A percentile compares a stretch with the other conserved stretches of the same genome.
phyloP scores from a whole-genome alignment of 2,797 vertebrate genomes.

The Phoxinus dragarum region DNA sequence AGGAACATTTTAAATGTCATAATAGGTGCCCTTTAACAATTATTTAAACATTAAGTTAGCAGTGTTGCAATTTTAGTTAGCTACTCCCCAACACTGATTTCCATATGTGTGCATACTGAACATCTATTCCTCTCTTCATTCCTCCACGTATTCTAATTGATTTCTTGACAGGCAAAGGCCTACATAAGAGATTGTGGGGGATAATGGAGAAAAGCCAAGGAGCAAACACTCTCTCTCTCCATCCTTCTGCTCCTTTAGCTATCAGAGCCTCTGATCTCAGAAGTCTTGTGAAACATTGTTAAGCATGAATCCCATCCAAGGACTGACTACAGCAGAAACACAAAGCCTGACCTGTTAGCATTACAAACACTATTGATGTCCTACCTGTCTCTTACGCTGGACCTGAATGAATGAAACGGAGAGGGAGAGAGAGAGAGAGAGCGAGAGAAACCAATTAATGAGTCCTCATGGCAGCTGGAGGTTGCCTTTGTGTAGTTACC shows the following conservation, averaged over 20 bases:
- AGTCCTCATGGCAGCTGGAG: neutral
- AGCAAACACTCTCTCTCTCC: slow-evolving; percentile 62
- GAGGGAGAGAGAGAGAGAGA: neutral
- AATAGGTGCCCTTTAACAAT: neutral
- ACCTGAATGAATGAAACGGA: slow-evolving; percentile 9
- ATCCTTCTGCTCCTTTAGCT: slow-evolving; percentile 54
- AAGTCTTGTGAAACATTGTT: slow-evolving; percentile 57
- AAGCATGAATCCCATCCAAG: slow-evolving; percentile 49
- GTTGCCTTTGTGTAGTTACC: slow-evolving; percentile 8
- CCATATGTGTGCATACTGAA: slow-evolving; percentile 2
- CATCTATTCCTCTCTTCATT: neutral
- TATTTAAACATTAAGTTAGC: neutral
- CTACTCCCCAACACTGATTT: slow-evolving; percentile 3
- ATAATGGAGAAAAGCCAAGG: slow-evolving; percentile 61
- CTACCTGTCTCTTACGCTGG: slow-evolving; percentile 6
- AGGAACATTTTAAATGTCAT: no score
- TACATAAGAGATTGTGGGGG: slow-evolving; percentile 68
- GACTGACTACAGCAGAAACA: slow-evolving; percentile 65
- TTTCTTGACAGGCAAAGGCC: slow-evolving; percentile 68
- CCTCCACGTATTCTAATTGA: slow-evolving; percentile 65
- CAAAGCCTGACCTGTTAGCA: slow-evolving; percentile 58
- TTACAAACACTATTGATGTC: slow-evolving; percentile 60
- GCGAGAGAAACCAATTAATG: slow-evolving; percentile 8
- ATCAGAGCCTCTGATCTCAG: slow-evolving; percentile 69
- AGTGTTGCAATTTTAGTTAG: neutral